These are phyloP conservation scores for Andrena bucephala DNA, from an alignment of 2,888 invertebrate species.

Conservation along the genomic window DNA sequence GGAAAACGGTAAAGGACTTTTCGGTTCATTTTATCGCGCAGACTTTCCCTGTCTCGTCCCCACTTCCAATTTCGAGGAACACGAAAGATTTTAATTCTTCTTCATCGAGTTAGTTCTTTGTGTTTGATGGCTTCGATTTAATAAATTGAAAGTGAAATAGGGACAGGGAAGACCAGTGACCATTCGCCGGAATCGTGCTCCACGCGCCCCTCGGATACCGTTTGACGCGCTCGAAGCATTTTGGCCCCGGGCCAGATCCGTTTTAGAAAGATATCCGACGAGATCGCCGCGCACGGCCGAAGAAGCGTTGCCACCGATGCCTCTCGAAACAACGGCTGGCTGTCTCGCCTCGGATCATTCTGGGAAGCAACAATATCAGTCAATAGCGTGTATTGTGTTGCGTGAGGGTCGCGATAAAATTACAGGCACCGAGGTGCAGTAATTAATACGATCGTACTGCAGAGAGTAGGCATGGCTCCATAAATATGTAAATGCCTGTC, in stretches of 20 bases:
- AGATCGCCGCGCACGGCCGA: constrained; percentile 34
- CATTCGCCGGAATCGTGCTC: constrained; percentile 17
- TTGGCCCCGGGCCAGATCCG: constrained; percentile 56
- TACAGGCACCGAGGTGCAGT: not conserved
- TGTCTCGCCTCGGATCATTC: constrained; percentile 42
- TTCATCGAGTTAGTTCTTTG: not conserved
- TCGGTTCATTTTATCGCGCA: not conserved
- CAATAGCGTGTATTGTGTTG: constrained; percentile 41
- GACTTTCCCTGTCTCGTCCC: not conserved
- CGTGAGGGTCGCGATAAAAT: constrained; percentile 1
- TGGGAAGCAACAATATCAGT: constrained; percentile 43
- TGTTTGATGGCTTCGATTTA: no score
- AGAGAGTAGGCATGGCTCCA: not conserved
- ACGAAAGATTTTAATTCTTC: not conserved
- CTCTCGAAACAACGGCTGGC: constrained; percentile 46
- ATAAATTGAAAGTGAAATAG: constrained; percentile 12
- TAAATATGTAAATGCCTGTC: constrained; percentile 32
- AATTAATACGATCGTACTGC: constrained; percentile 28
- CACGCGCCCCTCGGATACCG: constrained; percentile 6
- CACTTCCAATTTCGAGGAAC: not conserved
- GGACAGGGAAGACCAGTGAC: constrained; percentile 13
- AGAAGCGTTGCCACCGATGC: constrained; percentile 39
- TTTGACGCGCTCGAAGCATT: constrained; percentile 34
- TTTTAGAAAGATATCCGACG: constrained; percentile 64
- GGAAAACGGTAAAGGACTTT: not conserved